phyloP scores from a whole-genome alignment of 2,888 invertebrate genomes.

The Spatulosminthurus flaviceps region DNA sequence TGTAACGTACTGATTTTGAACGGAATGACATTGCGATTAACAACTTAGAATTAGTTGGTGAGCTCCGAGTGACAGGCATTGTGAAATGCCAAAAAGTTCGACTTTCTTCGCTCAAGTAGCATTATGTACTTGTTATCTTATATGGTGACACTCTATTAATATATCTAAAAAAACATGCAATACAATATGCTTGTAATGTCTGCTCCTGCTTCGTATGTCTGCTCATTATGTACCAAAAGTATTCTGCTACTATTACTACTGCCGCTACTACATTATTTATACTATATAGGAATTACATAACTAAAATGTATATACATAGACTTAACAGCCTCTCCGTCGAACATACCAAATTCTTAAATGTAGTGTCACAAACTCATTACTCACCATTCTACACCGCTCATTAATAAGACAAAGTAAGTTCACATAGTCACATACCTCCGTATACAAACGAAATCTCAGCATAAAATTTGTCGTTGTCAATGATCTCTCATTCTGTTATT shows the following conservation, averaged over 20 bases:
- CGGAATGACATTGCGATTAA: conserved; percentile 28
- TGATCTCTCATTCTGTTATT: no score
- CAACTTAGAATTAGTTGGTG: conserved; percentile 21
- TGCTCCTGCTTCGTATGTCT: conserved; percentile 30
- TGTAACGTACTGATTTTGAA: conserved; percentile 21
- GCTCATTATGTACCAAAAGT: conserved; percentile 3
- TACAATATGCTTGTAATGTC: conserved; percentile 20
- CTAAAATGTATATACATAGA: background rate
- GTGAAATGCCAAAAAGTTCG: conserved; percentile 33
- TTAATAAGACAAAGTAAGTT: background rate
- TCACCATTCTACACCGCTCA: no score
- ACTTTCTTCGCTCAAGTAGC: conserved; percentile 24
- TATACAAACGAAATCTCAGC: no score
- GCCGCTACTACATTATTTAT: background rate
- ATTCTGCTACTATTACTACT: conserved; percentile 27
- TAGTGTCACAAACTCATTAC: no score
- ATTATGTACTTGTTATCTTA: conserved; percentile 8
- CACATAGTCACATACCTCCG: no score
- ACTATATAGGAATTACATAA: no score
- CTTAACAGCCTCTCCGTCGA: background rate
- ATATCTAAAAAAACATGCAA: background rate
- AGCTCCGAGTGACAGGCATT: conserved; percentile 26
- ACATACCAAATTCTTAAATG: no score
- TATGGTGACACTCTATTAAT: conserved; percentile 25
- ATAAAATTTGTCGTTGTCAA: no score